phyloP scores from a whole-genome alignment of 2,113 vertebrate species.

The Perognathus longimembris region DNA sequence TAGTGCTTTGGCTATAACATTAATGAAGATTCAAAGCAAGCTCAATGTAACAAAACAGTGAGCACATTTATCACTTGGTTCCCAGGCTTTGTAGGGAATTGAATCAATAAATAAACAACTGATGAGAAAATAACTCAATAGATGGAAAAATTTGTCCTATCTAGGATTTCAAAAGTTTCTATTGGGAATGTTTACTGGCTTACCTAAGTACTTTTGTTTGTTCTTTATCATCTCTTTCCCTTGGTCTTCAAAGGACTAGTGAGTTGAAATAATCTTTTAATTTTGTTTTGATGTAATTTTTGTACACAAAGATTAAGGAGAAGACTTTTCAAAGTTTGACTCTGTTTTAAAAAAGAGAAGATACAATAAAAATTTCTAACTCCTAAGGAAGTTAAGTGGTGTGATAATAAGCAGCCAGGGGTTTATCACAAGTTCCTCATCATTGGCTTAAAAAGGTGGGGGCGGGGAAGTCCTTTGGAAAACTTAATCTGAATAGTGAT shows the following conservation, averaged over 20 bases:
- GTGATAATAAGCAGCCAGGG: not conserved
- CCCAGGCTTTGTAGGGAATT: slow-evolving; percentile 83
- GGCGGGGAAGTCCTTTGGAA: slow-evolving; percentile 61
- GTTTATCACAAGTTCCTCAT: slow-evolving; percentile 36
- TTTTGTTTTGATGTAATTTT: slow-evolving; percentile 75
- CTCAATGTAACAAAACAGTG: slow-evolving; percentile 70
- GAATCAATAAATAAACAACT: slow-evolving; percentile 87
- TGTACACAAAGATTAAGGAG: not conserved
- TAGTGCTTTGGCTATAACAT: slow-evolving; percentile 83
- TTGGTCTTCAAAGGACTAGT: slow-evolving; percentile 63
- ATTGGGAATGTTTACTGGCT: slow-evolving; percentile 85
- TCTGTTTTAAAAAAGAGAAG: slow-evolving; percentile 47
- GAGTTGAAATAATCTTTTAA: slow-evolving; percentile 79
- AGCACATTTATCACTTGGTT: slow-evolving; percentile 79
- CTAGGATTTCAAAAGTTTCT: slow-evolving; percentile 81
- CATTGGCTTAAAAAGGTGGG: slow-evolving; percentile 54
- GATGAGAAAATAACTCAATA: slow-evolving; percentile 86
- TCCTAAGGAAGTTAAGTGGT: slow-evolving; percentile 14
- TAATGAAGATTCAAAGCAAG: slow-evolving; percentile 81
- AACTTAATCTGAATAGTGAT: slow-evolving; percentile 59
- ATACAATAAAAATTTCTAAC: not conserved
- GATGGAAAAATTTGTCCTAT: slow-evolving; percentile 78
- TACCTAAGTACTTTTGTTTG: slow-evolving; percentile 77
- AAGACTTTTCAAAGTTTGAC: slow-evolving; percentile 54
- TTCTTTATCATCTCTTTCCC: slow-evolving; percentile 63